A percentile compares a stretch with the other conserved stretches of the same genome.
Conservation (phyloP, 2,888 invertebrate species). For the Perdita meconis region DNA sequence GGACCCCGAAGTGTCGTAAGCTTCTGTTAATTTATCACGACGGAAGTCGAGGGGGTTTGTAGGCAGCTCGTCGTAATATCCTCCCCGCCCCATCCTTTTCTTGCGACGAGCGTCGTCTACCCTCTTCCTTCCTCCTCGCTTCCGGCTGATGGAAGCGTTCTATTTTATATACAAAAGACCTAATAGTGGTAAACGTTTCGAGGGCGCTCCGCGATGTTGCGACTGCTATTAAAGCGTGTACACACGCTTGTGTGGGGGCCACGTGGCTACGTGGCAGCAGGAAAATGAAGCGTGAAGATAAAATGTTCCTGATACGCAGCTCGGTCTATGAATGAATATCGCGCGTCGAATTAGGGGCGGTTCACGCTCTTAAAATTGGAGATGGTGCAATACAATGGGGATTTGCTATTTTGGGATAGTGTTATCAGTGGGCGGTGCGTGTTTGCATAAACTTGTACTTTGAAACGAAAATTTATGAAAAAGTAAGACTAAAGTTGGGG, state of each 20-base stretch:
- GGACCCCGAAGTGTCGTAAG: slow-evolving; percentile 71
- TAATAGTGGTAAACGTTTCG: slow-evolving; percentile 73
- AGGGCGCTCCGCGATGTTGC: slow-evolving; percentile 70
- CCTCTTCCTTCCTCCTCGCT: slow-evolving; percentile 55
- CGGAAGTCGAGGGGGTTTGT: slow-evolving; percentile 71
- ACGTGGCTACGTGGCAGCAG: slow-evolving; percentile 51
- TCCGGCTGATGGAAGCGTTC: slow-evolving; percentile 73
- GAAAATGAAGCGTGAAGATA: slow-evolving; percentile 31
- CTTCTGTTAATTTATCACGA: slow-evolving; percentile 76
- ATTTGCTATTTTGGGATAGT: neutral
- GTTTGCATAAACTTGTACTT: no score
- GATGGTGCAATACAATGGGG: neutral
- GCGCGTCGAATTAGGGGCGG: neutral
- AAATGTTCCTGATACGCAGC: slow-evolving; percentile 24
- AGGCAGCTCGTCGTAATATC: slow-evolving; percentile 61
- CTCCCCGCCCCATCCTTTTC: slow-evolving; percentile 54
- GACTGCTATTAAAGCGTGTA: slow-evolving; percentile 62
- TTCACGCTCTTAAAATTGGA: neutral
- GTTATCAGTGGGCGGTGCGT: no score
- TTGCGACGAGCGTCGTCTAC: slow-evolving; percentile 41
- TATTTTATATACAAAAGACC: slow-evolving; percentile 75
- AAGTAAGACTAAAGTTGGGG: no score
- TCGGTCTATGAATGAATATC: slow-evolving; percentile 7
- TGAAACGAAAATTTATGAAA: no score
- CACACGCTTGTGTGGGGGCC: slow-evolving; percentile 33